phyloP scores from a whole-genome alignment of 2,113 vertebrate genomes.

The Promerops cafer region DNA sequence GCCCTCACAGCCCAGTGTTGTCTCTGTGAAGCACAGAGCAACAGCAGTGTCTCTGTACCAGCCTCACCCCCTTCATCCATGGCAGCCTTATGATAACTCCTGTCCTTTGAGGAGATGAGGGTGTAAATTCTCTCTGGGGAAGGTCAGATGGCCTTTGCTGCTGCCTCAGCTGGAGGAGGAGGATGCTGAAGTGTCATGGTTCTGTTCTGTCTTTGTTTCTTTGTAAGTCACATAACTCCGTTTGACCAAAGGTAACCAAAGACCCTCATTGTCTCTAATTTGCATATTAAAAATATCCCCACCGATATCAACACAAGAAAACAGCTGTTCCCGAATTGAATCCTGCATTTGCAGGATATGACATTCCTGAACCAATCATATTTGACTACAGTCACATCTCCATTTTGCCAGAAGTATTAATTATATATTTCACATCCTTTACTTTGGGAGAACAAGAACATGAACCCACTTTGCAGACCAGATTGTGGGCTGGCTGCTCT shows the following conservation, averaged over 20 bases:
- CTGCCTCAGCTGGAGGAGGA: not conserved
- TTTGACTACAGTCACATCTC: not conserved
- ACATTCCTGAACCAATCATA: not conserved
- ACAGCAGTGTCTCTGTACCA: not conserved
- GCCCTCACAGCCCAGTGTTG: not conserved
- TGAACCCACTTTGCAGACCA: not conserved
- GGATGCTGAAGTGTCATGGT: not conserved
- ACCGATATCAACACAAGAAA: not conserved
- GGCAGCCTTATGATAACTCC: not conserved
- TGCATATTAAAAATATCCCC: not conserved
- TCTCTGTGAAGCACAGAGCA: not conserved
- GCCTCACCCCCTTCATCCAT: not conserved
- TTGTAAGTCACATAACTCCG: rapidly evolving
- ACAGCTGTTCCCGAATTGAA: not conserved
- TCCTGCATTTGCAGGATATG: not conserved
- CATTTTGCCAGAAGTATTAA: not conserved
- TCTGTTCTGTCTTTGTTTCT: not conserved
- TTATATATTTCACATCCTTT: not conserved
- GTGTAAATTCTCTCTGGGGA: not conserved
- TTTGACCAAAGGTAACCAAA: not conserved
- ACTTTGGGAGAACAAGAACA: not conserved
- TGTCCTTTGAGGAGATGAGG: not conserved
- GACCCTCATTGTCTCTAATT: not conserved
- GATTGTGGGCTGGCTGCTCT: not conserved
- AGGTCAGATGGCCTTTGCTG: not conserved